A percentile compares a stretch with the other conserved stretches of the same genome.
phyloP scores from a whole-genome alignment of 2,888 invertebrate genomes.

The Corythucha ciliata region DNA sequence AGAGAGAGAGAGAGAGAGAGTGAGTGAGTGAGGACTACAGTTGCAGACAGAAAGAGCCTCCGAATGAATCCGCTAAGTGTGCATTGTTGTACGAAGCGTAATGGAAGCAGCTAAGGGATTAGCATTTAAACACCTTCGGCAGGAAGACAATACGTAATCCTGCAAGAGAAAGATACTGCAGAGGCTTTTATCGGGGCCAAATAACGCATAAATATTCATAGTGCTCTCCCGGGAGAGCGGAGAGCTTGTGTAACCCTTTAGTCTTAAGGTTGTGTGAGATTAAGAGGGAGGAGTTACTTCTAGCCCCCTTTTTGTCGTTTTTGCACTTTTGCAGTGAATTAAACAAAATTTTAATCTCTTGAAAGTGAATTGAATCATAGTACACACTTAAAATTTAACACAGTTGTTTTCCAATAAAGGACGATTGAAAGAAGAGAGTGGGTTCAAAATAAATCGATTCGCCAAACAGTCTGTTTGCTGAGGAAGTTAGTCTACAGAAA shows the following conservation, averaged over 20 bases:
- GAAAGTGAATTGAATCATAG: no score
- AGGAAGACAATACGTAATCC: conserved; percentile 30
- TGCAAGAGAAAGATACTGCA: conserved; percentile 27
- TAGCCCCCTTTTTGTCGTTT: no score
- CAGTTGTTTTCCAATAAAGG: no score
- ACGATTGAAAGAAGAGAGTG: no score
- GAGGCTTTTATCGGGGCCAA: conserved; percentile 31
- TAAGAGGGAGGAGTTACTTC: conserved; percentile 5
- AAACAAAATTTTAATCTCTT: no score
- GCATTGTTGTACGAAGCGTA: conserved; percentile 11
- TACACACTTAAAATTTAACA: no score
- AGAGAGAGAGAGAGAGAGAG: conserved; percentile 2
- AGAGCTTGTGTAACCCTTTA: conserved; percentile 23
- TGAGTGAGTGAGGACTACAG: not conserved
- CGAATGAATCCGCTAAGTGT: conserved; percentile 15
- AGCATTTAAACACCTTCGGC: conserved; percentile 26
- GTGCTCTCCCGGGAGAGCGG: conserved; percentile 29
- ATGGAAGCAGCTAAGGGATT: conserved; percentile 21
- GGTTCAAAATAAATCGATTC: no score
- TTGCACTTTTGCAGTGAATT: no score
- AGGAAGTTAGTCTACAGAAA: no score
- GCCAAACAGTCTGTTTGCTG: no score
- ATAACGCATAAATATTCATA: conserved; percentile 35
- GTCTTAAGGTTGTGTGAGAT: not conserved
- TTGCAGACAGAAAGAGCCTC: not conserved